A percentile compares a stretch with the other conserved stretches of the same genome.
Evolutionary conservation across 2,888 invertebrate species (phyloP).

Genomic region (Cheilosia urbana): DNA sequence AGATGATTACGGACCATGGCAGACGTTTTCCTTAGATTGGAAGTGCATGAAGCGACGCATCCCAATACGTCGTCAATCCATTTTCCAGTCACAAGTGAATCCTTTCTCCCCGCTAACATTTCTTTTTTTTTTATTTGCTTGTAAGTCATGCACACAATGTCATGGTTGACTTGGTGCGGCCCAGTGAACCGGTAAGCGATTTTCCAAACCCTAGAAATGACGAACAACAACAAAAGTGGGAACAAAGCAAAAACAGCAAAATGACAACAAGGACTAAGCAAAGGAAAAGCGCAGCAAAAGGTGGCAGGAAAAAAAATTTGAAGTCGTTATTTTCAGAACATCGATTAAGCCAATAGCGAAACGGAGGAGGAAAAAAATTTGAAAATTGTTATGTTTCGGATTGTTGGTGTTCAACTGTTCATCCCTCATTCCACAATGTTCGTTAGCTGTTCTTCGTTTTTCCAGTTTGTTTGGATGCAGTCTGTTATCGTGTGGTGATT

Average conservation of each 20-base stretch:
- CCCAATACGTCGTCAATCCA: neutral
- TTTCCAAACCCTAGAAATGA: slow-evolving; percentile 44
- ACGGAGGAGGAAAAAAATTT: slow-evolving; percentile 41
- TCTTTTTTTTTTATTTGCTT: neutral
- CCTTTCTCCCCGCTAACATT: neutral
- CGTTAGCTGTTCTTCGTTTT: neutral
- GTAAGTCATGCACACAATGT: slow-evolving; percentile 30
- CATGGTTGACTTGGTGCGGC: slow-evolving; percentile 50
- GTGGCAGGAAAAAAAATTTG: neutral
- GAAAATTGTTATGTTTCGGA: slow-evolving; percentile 42
- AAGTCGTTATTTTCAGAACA: slow-evolving; percentile 56
- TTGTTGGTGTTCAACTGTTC: slow-evolving; percentile 31
- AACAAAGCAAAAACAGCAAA: slow-evolving; percentile 21
- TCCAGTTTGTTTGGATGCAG: slow-evolving; percentile 26
- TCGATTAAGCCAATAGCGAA: slow-evolving; percentile 70
- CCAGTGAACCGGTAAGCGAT: slow-evolving; percentile 57
- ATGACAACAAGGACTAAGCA: neutral
- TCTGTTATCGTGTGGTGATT: slow-evolving; percentile 28
- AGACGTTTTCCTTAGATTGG: neutral
- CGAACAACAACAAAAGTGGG: slow-evolving; percentile 36
- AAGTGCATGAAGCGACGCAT: neutral
- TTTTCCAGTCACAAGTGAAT: neutral
- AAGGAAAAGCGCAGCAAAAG: slow-evolving; percentile 41
- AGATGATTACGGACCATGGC: slow-evolving; percentile 6
- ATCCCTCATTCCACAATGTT: neutral